These are phyloP conservation scores for Lota lota DNA, from an alignment of 2,113 vertebrate genomes.

Conservation along the genomic window DNA sequence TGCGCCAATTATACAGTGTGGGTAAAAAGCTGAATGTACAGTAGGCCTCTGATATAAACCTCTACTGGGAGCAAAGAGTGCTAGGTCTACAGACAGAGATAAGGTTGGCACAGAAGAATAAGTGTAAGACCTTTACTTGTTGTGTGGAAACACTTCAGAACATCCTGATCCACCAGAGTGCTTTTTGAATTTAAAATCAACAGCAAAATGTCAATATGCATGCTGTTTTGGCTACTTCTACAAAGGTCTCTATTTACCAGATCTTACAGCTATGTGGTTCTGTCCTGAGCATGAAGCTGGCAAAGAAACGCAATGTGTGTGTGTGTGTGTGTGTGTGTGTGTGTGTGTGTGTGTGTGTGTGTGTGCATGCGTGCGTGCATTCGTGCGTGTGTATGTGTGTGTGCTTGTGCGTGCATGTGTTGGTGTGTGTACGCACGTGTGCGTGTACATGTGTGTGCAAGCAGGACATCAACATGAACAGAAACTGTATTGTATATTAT, in stretches of 20 bases:
- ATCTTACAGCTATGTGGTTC: slow-evolving; percentile 58
- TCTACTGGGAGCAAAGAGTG: slow-evolving; percentile 15
- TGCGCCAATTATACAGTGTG: slow-evolving; percentile 14
- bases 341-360: slow-evolving; percentile 33
- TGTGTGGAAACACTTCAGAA: slow-evolving; percentile 1
- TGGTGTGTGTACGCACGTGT: not conserved
- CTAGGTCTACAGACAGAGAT: slow-evolving; percentile 17
- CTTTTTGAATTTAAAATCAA: slow-evolving; percentile 46
- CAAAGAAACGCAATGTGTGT: slow-evolving; percentile 35
- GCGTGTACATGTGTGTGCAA: not conserved
- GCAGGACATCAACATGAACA: slow-evolving; percentile 17
- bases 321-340: slow-evolving; percentile 18
- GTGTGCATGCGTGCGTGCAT: not conserved
- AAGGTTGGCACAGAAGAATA: slow-evolving; percentile 9
- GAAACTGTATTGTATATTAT: slow-evolving; percentile 18
- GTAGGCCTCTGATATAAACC: slow-evolving; percentile 16
- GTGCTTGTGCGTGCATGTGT: not conserved
- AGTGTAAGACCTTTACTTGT: not conserved
- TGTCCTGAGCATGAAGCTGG: slow-evolving; percentile 65
- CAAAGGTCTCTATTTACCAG: slow-evolving; percentile 73
- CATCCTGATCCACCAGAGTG: slow-evolving; percentile 46
- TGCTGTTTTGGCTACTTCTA: slow-evolving; percentile 74
- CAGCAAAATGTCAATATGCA: slow-evolving; percentile 61
- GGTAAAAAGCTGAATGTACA: slow-evolving; percentile 13
- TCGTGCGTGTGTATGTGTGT: not conserved